Conservation (phyloP, 1,140 invertebrate genomes). For the Pemphigus obesinymphae region DNA sequence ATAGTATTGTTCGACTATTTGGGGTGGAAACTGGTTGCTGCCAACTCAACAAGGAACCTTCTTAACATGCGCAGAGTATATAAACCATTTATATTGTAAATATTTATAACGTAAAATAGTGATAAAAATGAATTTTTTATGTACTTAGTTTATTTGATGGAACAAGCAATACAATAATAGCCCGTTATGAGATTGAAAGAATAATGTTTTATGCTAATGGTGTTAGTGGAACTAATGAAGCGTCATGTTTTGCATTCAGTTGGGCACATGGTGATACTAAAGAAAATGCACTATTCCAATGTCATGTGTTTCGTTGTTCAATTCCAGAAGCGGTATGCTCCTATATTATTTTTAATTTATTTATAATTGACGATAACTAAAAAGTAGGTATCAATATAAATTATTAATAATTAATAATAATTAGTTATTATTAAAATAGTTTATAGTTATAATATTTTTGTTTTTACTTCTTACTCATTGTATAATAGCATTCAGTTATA, state of each 20-base stretch:
- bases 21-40: too few species aligned
- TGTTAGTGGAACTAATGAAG: slow-evolving; percentile 72
- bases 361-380: too few species aligned
- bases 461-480: neutral
- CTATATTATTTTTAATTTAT: slow-evolving; percentile 9
- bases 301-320: slow-evolving; percentile 94
- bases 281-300: slow-evolving; percentile 88
- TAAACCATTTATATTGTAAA: neutral
- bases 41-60: too few species aligned
- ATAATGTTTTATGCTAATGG: slow-evolving; percentile 94
- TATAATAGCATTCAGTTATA: neutral
- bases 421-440: neutral
- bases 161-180: slow-evolving; percentile 74
- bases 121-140: slow-evolving; percentile 24
- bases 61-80: too few species aligned
- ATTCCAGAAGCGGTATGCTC: slow-evolving; percentile 93
- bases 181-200: slow-evolving; percentile 83
- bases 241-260: slow-evolving; percentile 94
- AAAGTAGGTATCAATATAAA: too few species aligned
- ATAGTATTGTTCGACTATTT: too few species aligned
- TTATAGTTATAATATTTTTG: neutral
- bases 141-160: slow-evolving; percentile 78
- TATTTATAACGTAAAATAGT: too few species aligned
- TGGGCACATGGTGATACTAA: slow-evolving; percentile 87
- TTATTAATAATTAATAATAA: too few species aligned